Evolutionary conservation across 1,140 invertebrate species (phyloP).

Genomic region (Lanistes nyassanus): DNA sequence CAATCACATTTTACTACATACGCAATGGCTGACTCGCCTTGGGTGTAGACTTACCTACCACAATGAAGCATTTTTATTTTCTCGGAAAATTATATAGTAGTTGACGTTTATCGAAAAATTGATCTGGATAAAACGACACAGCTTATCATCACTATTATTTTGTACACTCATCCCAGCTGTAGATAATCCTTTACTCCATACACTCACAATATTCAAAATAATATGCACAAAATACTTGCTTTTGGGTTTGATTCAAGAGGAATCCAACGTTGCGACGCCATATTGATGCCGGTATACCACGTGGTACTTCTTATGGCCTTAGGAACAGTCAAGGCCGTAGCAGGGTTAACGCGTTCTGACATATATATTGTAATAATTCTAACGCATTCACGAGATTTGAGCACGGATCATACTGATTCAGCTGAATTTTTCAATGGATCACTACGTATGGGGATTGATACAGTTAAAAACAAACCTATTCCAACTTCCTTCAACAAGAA

Average conservation of each 20-base stretch:
- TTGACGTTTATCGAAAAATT: background rate
- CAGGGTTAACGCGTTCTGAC: too few relatives aligned
- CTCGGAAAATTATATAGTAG: constrained; percentile 3
- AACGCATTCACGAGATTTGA: too few relatives aligned
- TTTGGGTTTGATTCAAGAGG: constrained; percentile 94
- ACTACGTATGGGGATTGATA: too few relatives aligned
- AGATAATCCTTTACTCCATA: background rate
- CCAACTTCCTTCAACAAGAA: too few relatives aligned
- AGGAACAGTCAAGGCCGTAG: too few relatives aligned
- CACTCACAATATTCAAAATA: constrained; percentile 24
- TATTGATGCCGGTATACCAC: constrained; percentile 30
- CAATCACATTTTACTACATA: too few relatives aligned
- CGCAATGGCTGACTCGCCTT: too few relatives aligned
- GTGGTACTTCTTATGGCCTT: background rate
- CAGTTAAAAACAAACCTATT: too few relatives aligned
- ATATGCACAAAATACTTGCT: constrained; percentile 69
- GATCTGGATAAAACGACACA: background rate
- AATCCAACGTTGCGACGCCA: constrained; percentile 71
- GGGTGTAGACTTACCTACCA: too few relatives aligned
- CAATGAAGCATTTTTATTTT: background rate
- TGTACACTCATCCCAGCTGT: background rate
- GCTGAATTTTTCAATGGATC: too few relatives aligned
- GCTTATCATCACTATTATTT: background rate
- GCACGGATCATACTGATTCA: too few relatives aligned
- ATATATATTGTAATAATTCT: too few relatives aligned